Percentiles rank a stretch among this genome's conserved stretches.
Evolutionary conservation across 64 coral and sea anemone species (phyloP).

Genomic region (Hydrozoanthus tunicans): DNA sequence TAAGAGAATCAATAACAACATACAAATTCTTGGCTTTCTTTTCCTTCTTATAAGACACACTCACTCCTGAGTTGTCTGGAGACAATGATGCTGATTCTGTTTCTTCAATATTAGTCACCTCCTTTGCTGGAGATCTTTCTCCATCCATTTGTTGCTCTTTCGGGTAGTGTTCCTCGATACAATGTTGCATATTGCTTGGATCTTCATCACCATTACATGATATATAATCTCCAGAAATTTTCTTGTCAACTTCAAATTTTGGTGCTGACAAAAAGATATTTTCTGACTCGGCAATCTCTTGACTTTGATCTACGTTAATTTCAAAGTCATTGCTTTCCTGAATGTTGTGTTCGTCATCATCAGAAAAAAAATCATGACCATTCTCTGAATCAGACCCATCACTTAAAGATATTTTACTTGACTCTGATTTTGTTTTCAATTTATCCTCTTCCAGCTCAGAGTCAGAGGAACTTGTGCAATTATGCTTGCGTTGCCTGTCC

Average conservation of each 20-base stretch:
- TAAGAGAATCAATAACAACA: neutral
- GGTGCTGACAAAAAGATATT: neutral
- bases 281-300: neutral
- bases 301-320: conserved; percentile 32
- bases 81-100: neutral
- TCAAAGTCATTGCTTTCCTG: conserved; percentile 52
- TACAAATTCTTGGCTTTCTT: neutral
- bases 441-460: neutral
- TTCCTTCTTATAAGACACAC: neutral
- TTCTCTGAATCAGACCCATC: neutral
- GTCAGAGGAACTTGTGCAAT: conserved; percentile 16
- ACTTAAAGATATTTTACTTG: neutral
- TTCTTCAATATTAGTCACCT: neutral
- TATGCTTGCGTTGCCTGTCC: conserved; percentile 1
- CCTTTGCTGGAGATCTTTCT: neutral
- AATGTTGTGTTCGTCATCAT: conserved; percentile 46
- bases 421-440: neutral
- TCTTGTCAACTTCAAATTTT: neutral
- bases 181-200: neutral
- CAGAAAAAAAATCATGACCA: neutral
- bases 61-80: neutral
- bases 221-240: neutral
- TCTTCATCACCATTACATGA: neutral
- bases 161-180: too few relatives aligned
- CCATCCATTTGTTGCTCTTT: conserved; percentile 4